These are phyloP conservation scores for Manis pentadactyla DNA, from an alignment of 2,797 vertebrate genomes.

Conservation along the genomic window DNA sequence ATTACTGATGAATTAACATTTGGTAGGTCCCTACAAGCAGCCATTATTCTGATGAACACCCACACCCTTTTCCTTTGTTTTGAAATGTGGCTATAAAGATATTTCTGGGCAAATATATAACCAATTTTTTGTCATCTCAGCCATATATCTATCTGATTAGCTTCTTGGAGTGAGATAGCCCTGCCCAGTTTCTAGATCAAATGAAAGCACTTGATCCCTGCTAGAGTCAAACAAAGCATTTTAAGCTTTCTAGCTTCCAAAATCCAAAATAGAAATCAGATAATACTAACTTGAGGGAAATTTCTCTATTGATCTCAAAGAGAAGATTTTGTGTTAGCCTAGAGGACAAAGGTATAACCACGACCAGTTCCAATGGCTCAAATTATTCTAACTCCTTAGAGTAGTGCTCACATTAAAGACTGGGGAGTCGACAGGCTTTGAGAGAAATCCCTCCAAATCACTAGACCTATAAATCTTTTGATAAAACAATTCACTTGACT, in stretches of 20 bases:
- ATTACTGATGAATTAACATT: constrained; percentile 75
- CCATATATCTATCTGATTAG: constrained; percentile 53
- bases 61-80: constrained; percentile 75
- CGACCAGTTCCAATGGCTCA: not conserved
- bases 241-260: not conserved
- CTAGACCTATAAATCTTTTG: constrained; percentile 19
- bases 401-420: not conserved
- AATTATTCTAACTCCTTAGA: not conserved
- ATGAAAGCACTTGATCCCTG: constrained; percentile 33
- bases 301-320: constrained; percentile 27
- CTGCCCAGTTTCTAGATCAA: constrained; percentile 29
- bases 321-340: constrained; percentile 23
- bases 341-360: not conserved
- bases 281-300: not conserved
- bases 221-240: constrained; percentile 47
- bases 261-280: constrained; percentile 47
- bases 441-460: not conserved
- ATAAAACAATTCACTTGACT: constrained; percentile 52
- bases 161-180: not conserved
- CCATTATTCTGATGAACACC: constrained; percentile 69
- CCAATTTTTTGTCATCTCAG: constrained; percentile 59
- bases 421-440: not conserved
- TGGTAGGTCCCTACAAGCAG: constrained; percentile 56
- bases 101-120: constrained; percentile 61
- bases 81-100: constrained; percentile 70